phyloP scores from a whole-genome alignment of 2,113 vertebrate species.

The Oreochromis aureus region DNA sequence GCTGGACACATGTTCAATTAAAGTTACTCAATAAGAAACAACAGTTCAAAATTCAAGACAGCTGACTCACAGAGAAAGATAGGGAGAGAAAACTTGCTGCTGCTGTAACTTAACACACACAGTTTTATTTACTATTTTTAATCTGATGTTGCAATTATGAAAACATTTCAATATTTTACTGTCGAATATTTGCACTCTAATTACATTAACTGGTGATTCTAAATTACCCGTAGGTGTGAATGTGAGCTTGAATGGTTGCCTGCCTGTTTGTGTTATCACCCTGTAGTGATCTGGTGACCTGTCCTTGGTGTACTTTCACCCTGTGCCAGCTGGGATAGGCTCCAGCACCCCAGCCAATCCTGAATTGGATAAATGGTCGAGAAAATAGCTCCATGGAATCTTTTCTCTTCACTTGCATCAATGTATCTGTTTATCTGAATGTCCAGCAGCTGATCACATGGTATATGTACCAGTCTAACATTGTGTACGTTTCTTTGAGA shows the following conservation, averaged over 20 bases:
- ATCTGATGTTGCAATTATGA: background rate
- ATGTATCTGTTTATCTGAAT: background rate
- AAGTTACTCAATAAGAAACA: background rate
- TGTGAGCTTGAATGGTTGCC: background rate
- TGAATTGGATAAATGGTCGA: background rate
- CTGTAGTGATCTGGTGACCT: background rate
- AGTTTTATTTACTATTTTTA: background rate
- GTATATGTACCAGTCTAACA: background rate
- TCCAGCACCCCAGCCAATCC: background rate
- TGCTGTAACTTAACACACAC: background rate
- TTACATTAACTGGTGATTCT: background rate
- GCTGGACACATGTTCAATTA: background rate
- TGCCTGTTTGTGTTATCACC: background rate
- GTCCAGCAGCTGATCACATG: background rate
- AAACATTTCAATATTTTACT: background rate
- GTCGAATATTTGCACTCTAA: background rate
- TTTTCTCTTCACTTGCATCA: background rate
- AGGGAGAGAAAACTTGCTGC: background rate
- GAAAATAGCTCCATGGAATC: background rate
- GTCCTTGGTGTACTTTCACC: background rate
- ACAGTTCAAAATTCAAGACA: background rate
- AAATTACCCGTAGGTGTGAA: background rate
- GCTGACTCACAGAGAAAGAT: background rate
- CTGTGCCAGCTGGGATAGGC: accelerated
- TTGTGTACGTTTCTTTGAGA: background rate